Conservation (phyloP, 2,113 vertebrate genomes). For the Cochlearius cochlearius region DNA sequence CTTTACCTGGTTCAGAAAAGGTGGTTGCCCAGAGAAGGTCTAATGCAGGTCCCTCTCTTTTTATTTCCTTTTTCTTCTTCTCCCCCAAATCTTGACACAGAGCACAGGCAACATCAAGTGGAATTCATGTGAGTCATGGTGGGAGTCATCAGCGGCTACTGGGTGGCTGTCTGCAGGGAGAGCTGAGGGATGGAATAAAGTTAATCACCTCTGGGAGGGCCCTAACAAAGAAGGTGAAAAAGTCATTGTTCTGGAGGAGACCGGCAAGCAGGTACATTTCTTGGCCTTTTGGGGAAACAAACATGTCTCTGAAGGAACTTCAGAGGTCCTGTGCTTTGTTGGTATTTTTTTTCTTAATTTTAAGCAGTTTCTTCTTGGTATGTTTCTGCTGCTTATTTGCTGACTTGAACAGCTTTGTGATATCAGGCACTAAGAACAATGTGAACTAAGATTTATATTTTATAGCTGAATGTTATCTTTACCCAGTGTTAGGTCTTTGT, state of each 20-base stretch:
- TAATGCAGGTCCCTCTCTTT: not conserved
- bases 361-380: not conserved
- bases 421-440: not conserved
- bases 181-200: not conserved
- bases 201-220: not conserved
- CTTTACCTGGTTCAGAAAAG: not conserved
- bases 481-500: not conserved
- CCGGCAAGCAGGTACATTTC: not conserved
- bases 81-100: not conserved
- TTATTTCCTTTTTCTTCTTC: not conserved
- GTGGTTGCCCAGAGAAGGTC: not conserved
- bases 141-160: rapidly evolving
- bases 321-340: rapidly evolving
- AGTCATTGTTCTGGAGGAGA: not conserved
- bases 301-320: not conserved
- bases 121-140: not conserved
- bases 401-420: not conserved
- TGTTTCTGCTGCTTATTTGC: not conserved
- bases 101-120: not conserved
- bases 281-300: not conserved
- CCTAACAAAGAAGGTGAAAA: not conserved
- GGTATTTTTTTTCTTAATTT: not conserved
- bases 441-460: not conserved
- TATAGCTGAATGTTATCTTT: not conserved
- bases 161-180: rapidly evolving